A percentile compares a stretch with the other conserved stretches of the same genome.
Conservation (phyloP, 2,113 vertebrate species). For the Malurus melanocephalus region DNA sequence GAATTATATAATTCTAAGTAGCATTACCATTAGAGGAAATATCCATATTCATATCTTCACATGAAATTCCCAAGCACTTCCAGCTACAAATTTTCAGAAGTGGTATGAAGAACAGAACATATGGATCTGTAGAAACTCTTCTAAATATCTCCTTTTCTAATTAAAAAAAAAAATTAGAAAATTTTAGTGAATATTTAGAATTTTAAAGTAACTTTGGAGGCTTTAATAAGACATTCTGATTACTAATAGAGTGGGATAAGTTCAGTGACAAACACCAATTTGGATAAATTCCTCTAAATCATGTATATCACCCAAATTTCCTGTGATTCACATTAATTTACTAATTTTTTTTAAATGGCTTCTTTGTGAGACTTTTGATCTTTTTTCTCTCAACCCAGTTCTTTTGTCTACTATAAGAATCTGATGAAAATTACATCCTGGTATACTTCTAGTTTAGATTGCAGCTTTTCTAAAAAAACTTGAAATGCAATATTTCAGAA, state of each 20-base stretch:
- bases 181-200: not conserved
- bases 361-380: not conserved
- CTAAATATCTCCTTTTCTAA: not conserved
- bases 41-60: not conserved
- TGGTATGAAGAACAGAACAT: not conserved
- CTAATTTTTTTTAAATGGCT: not conserved
- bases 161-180: not conserved
- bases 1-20: not conserved
- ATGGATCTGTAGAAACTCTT: not conserved
- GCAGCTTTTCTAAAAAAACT: not conserved
- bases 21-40: not conserved
- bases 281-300: not conserved
- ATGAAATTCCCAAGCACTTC: not conserved
- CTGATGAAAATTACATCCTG: not conserved
- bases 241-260: not conserved
- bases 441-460: not conserved
- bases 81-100: not conserved
- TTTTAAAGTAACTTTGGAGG: not conserved
- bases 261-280: not conserved
- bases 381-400: not conserved
- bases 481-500: not conserved
- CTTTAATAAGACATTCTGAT: not conserved
- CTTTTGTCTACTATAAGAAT: not conserved
- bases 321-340: not conserved
- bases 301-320: not conserved